Conservation (phyloP, 2,888 invertebrate genomes). For the Euproctis similis region DNA sequence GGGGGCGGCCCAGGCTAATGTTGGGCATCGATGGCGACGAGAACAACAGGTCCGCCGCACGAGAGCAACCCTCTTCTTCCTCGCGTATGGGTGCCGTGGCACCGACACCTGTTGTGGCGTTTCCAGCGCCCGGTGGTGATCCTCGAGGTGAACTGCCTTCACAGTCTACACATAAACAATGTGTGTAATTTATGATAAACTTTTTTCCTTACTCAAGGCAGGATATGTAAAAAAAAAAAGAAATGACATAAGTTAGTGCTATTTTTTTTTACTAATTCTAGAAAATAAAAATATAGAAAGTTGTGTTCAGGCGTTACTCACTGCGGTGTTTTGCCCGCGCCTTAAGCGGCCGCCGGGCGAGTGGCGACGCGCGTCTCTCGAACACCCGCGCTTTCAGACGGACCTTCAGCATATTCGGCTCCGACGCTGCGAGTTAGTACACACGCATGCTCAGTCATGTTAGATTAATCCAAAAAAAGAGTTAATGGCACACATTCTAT, state of each 20-base stretch:
- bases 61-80: constrained; percentile 84
- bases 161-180: too few relatives aligned
- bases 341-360: constrained; percentile 87
- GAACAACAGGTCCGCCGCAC: constrained; percentile 86
- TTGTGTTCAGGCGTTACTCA: too few relatives aligned
- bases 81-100: constrained; percentile 85
- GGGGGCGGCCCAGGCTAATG: constrained; percentile 93
- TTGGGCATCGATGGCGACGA: constrained; percentile 98
- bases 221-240: too few relatives aligned
- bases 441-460: constrained; percentile 44
- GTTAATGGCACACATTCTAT: too few relatives aligned
- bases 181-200: too few relatives aligned
- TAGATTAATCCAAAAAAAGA: too few relatives aligned
- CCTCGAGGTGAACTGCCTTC: constrained; percentile 74
- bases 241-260: too few relatives aligned
- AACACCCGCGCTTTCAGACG: constrained; percentile 95
- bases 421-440: constrained; percentile 85
- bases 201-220: too few relatives aligned
- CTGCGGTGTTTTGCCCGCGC: constrained; percentile 79
- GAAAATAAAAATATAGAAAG: too few relatives aligned
- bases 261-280: too few relatives aligned
- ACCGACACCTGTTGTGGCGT: constrained; percentile 30
- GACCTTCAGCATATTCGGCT: constrained; percentile 96
- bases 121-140: constrained; percentile 74
- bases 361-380: constrained; percentile 94